Evolutionary conservation across 1,140 invertebrate genomes (phyloP).

Genomic region (Lordiphosa mommai): DNA sequence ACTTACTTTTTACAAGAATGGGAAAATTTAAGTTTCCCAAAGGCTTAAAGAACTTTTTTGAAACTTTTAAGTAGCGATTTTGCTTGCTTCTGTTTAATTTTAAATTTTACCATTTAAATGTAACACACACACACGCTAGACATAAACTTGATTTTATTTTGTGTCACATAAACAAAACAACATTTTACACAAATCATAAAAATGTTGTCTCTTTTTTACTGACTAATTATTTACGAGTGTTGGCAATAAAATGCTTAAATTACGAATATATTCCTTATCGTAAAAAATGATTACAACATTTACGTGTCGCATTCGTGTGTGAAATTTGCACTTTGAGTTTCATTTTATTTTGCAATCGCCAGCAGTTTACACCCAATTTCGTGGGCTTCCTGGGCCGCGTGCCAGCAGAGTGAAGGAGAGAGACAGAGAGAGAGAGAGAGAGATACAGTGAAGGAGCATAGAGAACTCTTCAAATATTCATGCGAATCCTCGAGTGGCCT

Average conservation of each 20-base stretch:
- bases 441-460: conserved; percentile 18
- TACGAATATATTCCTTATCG: conserved; percentile 22
- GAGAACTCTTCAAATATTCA: conserved; percentile 51
- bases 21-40: too few relatives aligned
- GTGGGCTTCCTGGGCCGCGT: conserved; percentile 17
- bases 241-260: conserved; percentile 43
- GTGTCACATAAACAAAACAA: conserved; percentile 2
- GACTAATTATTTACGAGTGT: conserved; percentile 64
- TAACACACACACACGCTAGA: conserved; percentile 3
- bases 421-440: background rate
- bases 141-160: conserved; percentile 44
- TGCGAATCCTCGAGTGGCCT: conserved; percentile 14
- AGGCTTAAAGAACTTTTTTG: too few relatives aligned
- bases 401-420: background rate
- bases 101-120: background rate
- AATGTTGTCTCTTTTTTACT: conserved; percentile 23
- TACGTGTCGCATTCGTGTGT: conserved; percentile 35
- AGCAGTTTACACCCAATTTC: conserved; percentile 61
- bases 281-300: conserved; percentile 57
- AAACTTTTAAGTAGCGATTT: too few relatives aligned
- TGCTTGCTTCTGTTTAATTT: background rate
- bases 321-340: conserved; percentile 17
- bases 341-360: conserved; percentile 21
- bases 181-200: conserved; percentile 37
- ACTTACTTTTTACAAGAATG: too few relatives aligned